Conservation (phyloP, 2,888 invertebrate species). For the Drosophila affinis region DNA sequence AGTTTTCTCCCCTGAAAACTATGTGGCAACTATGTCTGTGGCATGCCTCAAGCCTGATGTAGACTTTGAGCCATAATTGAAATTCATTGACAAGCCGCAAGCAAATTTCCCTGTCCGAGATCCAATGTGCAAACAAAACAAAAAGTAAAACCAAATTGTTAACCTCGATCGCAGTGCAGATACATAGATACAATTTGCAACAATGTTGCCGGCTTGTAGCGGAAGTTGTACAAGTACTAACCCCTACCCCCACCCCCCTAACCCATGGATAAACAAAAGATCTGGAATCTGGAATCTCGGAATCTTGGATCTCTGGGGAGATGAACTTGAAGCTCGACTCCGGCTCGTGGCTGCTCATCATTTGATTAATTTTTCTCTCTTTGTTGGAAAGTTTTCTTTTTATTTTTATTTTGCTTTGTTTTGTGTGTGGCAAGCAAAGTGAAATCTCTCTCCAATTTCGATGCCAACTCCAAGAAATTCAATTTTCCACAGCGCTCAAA, state of each 20-base stretch:
- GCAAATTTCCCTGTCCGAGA: conserved; percentile 17
- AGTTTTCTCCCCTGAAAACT: neutral
- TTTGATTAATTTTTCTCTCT: conserved; percentile 70
- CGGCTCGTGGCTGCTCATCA: conserved; percentile 57
- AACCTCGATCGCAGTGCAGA: conserved; percentile 50
- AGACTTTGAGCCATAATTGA: conserved; percentile 16
- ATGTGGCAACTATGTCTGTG: neutral
- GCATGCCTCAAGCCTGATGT: neutral
- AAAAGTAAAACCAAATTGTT: conserved; percentile 46
- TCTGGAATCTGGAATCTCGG: conserved; percentile 7
- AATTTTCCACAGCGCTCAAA: conserved; percentile 71
- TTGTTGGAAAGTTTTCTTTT: conserved; percentile 69
- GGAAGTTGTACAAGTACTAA: conserved; percentile 62
- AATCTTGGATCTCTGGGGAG: conserved; percentile 14
- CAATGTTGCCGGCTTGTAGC: conserved; percentile 62
- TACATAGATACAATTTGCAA: conserved; percentile 48
- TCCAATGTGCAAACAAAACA: conserved; percentile 61
- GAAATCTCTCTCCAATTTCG: conserved; percentile 58
- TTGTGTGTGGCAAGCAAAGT: conserved; percentile 60
- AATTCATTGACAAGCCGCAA: conserved; percentile 25
- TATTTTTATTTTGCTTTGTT: conserved; percentile 28
- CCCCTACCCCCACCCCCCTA: neutral
- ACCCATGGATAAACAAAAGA: conserved; percentile 23
- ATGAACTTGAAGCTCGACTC: conserved; percentile 75
- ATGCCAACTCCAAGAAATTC: conserved; percentile 47